A percentile compares a stretch with the other conserved stretches of the same genome.
phyloP scores from a whole-genome alignment of 2,888 invertebrate genomes.

The Abrostola triplasia region DNA sequence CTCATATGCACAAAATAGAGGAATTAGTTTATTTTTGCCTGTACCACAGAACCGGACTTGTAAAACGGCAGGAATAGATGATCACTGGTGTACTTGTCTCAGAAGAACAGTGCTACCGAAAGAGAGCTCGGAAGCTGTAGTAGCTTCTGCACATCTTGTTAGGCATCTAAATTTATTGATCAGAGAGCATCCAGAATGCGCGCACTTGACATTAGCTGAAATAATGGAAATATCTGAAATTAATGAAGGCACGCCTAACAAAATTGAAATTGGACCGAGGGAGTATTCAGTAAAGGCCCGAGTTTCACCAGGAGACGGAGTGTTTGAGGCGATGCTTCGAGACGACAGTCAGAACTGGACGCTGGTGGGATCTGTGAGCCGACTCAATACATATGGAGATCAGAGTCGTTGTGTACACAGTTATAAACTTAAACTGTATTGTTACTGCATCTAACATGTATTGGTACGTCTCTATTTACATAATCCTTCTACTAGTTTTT shows the following conservation, averaged over 20 bases:
- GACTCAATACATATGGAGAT: constrained; percentile 93
- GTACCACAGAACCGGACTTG: constrained; percentile 93
- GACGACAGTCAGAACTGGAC: constrained; percentile 69
- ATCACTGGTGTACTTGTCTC: constrained; percentile 96
- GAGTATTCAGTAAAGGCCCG: constrained; percentile 90
- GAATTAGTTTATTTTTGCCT: constrained; percentile 93
- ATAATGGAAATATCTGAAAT: constrained; percentile 90
- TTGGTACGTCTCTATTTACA: too few relatives aligned
- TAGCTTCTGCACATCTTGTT: constrained; percentile 90
- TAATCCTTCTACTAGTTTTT: too few relatives aligned
- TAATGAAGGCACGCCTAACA: constrained; percentile 73
- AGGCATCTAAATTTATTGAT: constrained; percentile 90
- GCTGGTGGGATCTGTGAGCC: constrained; percentile 92
- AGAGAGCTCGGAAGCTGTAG: constrained; percentile 84
- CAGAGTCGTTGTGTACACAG: constrained; percentile 93
- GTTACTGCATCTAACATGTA: constrained; percentile 87
- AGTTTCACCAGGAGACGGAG: constrained; percentile 90
- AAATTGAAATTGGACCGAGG: constrained; percentile 78
- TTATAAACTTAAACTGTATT: constrained; percentile 92
- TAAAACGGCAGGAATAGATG: constrained; percentile 91
- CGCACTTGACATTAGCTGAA: constrained; percentile 88
- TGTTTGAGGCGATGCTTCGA: constrained; percentile 93
- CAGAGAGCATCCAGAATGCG: constrained; percentile 89
- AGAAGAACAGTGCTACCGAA: constrained; percentile 87
- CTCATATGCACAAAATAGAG: constrained; percentile 81